Percentiles rank a stretch among this genome's conserved stretches.
Conservation (phyloP, 2,888 invertebrate genomes). For the Erynnis tages region DNA sequence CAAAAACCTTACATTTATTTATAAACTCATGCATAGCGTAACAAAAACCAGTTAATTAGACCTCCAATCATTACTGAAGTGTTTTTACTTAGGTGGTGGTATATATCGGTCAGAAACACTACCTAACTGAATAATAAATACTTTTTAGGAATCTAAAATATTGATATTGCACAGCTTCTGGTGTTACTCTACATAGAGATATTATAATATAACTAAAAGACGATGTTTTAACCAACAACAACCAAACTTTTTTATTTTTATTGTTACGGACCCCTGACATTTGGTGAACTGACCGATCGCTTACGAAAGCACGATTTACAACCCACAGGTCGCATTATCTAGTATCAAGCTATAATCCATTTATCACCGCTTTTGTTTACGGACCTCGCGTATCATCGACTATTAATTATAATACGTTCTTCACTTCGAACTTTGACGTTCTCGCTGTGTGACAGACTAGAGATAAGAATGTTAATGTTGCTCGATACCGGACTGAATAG, state of each 20-base stretch:
- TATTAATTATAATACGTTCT: slow-evolving; percentile 80
- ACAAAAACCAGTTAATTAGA: too few relatives aligned
- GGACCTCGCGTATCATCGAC: slow-evolving; percentile 79
- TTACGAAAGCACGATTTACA: slow-evolving; percentile 76
- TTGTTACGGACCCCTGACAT: slow-evolving; percentile 32
- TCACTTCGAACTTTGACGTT: slow-evolving; percentile 80
- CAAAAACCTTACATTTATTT: too few relatives aligned
- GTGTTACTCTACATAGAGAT: too few relatives aligned
- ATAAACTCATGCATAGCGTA: too few relatives aligned
- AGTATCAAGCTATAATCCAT: slow-evolving; percentile 77
- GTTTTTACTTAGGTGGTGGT: too few relatives aligned
- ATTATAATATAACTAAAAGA: too few relatives aligned
- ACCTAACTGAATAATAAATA: too few relatives aligned
- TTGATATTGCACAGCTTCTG: too few relatives aligned
- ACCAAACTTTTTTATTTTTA: slow-evolving; percentile 18
- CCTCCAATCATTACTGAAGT: too few relatives aligned
- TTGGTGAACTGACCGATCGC: slow-evolving; percentile 55
- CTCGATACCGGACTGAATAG: slow-evolving; percentile 50
- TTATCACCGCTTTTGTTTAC: slow-evolving; percentile 81
- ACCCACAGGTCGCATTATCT: slow-evolving; percentile 74
- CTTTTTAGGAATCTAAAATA: too few relatives aligned
- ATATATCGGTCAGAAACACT: too few relatives aligned
- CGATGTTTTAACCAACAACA: too few relatives aligned
- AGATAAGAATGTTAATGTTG: slow-evolving; percentile 81
- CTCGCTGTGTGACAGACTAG: slow-evolving; percentile 78